Conservation (phyloP, 2,113 vertebrate species). For the Pangasianodon hypophthalmus region DNA sequence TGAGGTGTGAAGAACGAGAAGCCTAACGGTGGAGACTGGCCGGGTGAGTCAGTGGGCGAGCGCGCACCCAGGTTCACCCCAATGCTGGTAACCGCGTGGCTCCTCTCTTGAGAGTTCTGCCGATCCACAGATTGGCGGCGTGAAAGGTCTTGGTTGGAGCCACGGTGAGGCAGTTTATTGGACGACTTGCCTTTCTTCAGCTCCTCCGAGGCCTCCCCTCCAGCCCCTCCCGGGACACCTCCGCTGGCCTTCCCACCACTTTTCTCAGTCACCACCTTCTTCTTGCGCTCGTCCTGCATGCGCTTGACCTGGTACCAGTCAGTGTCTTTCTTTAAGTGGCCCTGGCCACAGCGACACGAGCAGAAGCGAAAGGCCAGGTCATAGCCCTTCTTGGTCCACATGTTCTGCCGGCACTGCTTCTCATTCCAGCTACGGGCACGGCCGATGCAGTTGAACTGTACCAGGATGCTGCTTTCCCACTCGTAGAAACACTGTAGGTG, state of each 20-base stretch:
- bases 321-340: constrained; percentile 96
- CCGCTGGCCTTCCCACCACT: constrained; percentile 70
- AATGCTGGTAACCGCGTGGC: constrained; percentile 28
- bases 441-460: constrained; percentile 98
- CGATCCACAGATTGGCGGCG: constrained; percentile 89
- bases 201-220: constrained; percentile 79
- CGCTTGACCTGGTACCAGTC: constrained; percentile 98
- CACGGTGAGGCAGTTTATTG: constrained; percentile 79
- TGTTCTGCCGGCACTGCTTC: constrained; percentile 98
- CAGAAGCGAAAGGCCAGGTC: constrained; percentile 97
- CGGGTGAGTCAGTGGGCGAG: constrained; percentile 88
- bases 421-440: constrained; percentile 97
- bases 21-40: constrained; percentile 87
- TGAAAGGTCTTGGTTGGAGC: constrained; percentile 84
- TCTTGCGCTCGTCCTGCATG: constrained; percentile 94
- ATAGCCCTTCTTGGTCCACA: constrained; percentile 99
- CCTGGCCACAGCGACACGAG: constrained; percentile 95
- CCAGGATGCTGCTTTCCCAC: constrained; percentile 98
- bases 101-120: constrained; percentile 91
- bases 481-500: constrained; percentile 98
- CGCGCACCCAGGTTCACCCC: constrained; percentile 67
- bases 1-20: constrained; percentile 88
- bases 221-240: constrained; percentile 36
- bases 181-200: constrained; percentile 81
- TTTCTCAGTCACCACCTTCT: constrained; percentile 85